Percentiles rank a stretch among this genome's conserved stretches.
phyloP scores from a whole-genome alignment of 2,888 invertebrate genomes.

The Meteorus cinctellus region DNA sequence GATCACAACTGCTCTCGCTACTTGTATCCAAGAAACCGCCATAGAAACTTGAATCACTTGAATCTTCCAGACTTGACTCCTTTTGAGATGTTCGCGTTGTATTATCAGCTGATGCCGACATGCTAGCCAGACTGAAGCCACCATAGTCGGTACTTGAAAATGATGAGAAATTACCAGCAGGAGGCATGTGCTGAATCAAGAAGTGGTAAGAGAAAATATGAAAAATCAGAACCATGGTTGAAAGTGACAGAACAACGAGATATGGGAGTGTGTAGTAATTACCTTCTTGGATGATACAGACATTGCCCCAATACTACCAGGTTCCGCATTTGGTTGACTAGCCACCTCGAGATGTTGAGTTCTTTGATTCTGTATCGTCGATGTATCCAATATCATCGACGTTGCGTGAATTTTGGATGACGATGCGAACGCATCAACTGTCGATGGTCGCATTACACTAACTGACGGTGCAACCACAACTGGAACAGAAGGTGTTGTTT shows the following conservation, averaged over 20 bases:
- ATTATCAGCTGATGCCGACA: constrained; percentile 45
- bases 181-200: constrained; percentile 49
- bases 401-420: constrained; percentile 79
- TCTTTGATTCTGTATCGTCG: constrained; percentile 49
- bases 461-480: constrained; percentile 75
- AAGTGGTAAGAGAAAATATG: neutral
- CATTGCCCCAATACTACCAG: constrained; percentile 75
- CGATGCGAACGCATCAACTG: constrained; percentile 61
- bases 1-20: constrained; percentile 61
- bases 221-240: neutral
- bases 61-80: constrained; percentile 61
- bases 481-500: constrained; percentile 68
- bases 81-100: constrained; percentile 47
- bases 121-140: constrained; percentile 55
- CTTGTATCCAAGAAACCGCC: constrained; percentile 68
- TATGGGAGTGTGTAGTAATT: neutral
- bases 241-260: neutral
- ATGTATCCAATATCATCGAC: constrained; percentile 68
- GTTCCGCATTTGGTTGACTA: constrained; percentile 66
- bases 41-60: constrained; percentile 69
- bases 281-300: constrained; percentile 78
- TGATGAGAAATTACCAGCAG: constrained; percentile 59
- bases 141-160: constrained; percentile 62
- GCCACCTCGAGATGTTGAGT: constrained; percentile 35
- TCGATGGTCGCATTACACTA: constrained; percentile 77